These are phyloP conservation scores for Tubulanus polymorphus DNA, from an alignment of 2,888 invertebrate species.

Conservation along the genomic window DNA sequence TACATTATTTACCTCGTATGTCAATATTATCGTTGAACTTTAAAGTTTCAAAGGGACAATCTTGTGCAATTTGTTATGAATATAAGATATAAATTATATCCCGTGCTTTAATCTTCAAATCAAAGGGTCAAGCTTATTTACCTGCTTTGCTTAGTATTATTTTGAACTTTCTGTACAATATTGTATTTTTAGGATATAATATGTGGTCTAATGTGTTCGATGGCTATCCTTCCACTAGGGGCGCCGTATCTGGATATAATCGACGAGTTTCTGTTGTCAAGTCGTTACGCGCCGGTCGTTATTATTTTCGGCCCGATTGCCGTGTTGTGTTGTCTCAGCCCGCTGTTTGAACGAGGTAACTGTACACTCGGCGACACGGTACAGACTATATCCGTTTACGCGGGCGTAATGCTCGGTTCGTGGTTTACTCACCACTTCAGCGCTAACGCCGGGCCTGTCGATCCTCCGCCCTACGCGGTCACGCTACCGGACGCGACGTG, in stretches of 20 bases:
- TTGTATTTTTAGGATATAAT: slow-evolving; percentile 67
- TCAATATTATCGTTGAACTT: too few relatives aligned
- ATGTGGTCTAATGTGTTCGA: slow-evolving; percentile 70
- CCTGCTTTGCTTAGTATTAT: background rate
- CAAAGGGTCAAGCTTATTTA: too few relatives aligned
- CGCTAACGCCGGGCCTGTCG: slow-evolving; percentile 54
- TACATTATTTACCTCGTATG: too few relatives aligned
- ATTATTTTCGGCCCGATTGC: slow-evolving; percentile 63
- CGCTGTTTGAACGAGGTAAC: slow-evolving; percentile 80
- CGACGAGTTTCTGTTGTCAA: slow-evolving; percentile 70
- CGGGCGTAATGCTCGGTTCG: slow-evolving; percentile 71
- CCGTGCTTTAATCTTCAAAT: too few relatives aligned
- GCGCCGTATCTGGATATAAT: slow-evolving; percentile 71
- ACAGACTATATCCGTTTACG: slow-evolving; percentile 65
- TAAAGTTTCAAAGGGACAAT: too few relatives aligned
- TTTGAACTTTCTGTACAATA: slow-evolving; percentile 6
- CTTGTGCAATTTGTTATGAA: too few relatives aligned
- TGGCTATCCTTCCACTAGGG: slow-evolving; percentile 66
- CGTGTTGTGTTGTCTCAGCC: slow-evolving; percentile 72
- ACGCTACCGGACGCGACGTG: slow-evolving; percentile 70
- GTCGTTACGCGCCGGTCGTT: slow-evolving; percentile 63
- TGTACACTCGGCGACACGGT: slow-evolving; percentile 87
- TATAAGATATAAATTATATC: too few relatives aligned
- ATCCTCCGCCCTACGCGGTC: slow-evolving; percentile 67
- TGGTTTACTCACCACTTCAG: slow-evolving; percentile 82